phyloP scores from a whole-genome alignment of 2,888 invertebrate genomes.

The Caenorhabditis imperialis region DNA sequence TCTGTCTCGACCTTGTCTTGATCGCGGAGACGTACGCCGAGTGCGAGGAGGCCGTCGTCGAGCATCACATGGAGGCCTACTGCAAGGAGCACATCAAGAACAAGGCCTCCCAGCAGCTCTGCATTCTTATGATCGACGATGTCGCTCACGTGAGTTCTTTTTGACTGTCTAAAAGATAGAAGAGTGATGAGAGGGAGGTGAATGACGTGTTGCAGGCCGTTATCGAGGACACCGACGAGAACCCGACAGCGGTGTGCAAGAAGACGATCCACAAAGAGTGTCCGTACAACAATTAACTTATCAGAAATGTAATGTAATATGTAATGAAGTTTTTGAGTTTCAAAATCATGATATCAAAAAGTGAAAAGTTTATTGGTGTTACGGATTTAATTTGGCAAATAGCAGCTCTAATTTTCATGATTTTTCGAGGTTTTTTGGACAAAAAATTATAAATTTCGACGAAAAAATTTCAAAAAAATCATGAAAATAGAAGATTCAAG shows the following conservation, averaged over 20 bases:
- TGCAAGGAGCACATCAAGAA: constrained; percentile 53
- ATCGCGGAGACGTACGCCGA: constrained; percentile 62
- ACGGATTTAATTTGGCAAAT: no score
- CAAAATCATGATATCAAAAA: no score
- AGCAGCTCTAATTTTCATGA: no score
- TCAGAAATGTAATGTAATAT: neutral
- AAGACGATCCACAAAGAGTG: constrained; percentile 53
- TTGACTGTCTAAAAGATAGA: neutral
- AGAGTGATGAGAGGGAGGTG: neutral
- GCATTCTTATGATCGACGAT: constrained; percentile 55
- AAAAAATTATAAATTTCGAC: no score
- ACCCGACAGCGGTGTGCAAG: constrained; percentile 52
- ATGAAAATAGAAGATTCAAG: no score
- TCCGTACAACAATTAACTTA: constrained; percentile 40
- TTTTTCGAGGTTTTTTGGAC: no score
- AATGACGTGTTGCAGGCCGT: constrained; percentile 37
- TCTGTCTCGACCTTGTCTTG: constrained; percentile 60
- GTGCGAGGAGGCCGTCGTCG: constrained; percentile 56
- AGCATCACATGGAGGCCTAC: constrained; percentile 57
- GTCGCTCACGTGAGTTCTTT: constrained; percentile 49
- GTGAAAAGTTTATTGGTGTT: no score
- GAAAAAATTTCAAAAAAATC: no score
- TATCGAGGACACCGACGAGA: constrained; percentile 58
- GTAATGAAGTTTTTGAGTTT: no score
- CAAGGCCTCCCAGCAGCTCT: constrained; percentile 40